Conservation (phyloP, 2,888 invertebrate species). For the Diarsia rubi region DNA sequence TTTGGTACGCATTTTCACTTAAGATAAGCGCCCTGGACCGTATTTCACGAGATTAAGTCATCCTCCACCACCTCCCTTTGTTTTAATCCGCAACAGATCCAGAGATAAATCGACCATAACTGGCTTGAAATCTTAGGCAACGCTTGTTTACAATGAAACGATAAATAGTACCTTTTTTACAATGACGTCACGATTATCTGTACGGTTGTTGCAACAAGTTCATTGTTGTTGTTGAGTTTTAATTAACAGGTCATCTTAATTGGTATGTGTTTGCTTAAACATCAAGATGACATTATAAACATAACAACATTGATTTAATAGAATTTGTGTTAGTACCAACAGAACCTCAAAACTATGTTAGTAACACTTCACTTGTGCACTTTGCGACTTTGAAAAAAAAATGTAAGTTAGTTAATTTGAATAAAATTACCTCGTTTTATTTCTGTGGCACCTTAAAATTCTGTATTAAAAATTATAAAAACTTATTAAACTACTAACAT, state of each 20-base stretch:
- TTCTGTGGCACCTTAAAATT: background rate
- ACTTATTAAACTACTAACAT: background rate
- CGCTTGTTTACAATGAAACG: constrained; percentile 59
- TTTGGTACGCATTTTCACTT: constrained; percentile 79
- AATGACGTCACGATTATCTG: constrained; percentile 26
- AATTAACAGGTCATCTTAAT: background rate
- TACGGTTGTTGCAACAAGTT: constrained; percentile 12
- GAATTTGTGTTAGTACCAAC: too few relatives aligned
- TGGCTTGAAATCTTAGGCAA: constrained; percentile 62
- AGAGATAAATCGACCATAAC: constrained; percentile 77
- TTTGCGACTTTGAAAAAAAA: too few relatives aligned
- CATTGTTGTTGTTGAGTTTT: constrained; percentile 12
- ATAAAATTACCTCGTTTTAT: background rate
- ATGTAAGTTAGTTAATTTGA: too few relatives aligned
- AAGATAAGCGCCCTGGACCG: constrained; percentile 77
- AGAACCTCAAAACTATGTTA: too few relatives aligned
- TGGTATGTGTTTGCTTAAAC: background rate
- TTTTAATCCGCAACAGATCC: constrained; percentile 78
- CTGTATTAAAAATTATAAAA: background rate
- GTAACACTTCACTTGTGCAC: too few relatives aligned
- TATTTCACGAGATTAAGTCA: constrained; percentile 82
- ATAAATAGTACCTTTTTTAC: constrained; percentile 56
- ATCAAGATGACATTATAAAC: background rate
- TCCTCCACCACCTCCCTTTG: constrained; percentile 73
- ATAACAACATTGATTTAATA: too few relatives aligned